Evolutionary conservation across 2,113 vertebrate genomes (phyloP).

Genomic region (Rhizomys pruinosus): DNA sequence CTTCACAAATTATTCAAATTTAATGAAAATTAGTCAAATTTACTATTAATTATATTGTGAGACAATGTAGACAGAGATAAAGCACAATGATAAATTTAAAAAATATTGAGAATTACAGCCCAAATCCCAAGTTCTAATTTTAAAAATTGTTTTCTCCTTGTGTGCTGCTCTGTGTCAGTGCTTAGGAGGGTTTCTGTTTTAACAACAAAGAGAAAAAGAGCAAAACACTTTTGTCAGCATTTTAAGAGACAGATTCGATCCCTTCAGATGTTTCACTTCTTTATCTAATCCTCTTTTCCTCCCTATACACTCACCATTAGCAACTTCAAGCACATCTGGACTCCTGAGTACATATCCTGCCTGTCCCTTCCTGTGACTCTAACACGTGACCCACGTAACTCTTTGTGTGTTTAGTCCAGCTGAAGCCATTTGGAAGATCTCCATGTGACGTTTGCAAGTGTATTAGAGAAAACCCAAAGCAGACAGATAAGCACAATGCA

Average conservation of each 20-base stretch:
- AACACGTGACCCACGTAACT: background rate
- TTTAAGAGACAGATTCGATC: background rate
- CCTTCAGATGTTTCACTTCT: slow-evolving; percentile 26
- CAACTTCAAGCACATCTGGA: slow-evolving; percentile 17
- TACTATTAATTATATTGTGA: background rate
- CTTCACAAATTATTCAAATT: background rate
- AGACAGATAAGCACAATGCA: background rate
- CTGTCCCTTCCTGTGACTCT: slow-evolving; percentile 2
- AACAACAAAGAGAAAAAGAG: slow-evolving; percentile 15
- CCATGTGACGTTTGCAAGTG: slow-evolving; percentile 28
- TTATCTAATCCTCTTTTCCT: slow-evolving; percentile 15
- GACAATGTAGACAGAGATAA: background rate
- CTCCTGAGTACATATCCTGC: background rate
- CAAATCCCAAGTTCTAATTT: background rate
- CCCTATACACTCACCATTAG: background rate
- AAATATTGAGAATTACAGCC: background rate
- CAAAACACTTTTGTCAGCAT: background rate
- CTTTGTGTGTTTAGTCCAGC: background rate
- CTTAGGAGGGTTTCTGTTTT: background rate
- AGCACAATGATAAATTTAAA: background rate
- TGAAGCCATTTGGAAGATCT: background rate
- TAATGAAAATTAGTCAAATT: background rate
- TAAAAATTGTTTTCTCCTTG: background rate
- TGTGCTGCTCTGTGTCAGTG: background rate
- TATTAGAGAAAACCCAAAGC: background rate